phyloP scores from a whole-genome alignment of 1,140 invertebrate species.

The Achatina immaculata region DNA sequence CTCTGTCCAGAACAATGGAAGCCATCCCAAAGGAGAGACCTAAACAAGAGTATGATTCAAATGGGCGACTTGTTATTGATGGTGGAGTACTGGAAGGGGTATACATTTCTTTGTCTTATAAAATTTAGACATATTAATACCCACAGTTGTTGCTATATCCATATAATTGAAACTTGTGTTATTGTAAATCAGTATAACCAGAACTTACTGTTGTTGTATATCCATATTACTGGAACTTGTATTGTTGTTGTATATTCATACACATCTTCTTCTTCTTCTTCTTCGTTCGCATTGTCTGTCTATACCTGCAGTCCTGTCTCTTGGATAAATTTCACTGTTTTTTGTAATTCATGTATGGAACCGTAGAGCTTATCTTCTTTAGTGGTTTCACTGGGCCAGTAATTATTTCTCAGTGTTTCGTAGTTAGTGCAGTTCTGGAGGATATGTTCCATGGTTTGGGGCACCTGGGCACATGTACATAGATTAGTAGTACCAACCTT shows the following conservation, averaged over 20 bases:
- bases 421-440: too few relatives aligned
- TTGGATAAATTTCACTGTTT: too few relatives aligned
- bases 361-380: too few relatives aligned
- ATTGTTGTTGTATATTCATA: neutral
- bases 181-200: neutral
- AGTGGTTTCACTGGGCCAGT: too few relatives aligned
- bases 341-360: too few relatives aligned
- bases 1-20: neutral
- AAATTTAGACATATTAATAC: neutral
- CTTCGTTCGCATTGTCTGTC: too few relatives aligned
- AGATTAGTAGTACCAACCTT: too few relatives aligned
- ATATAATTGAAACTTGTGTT: neutral
- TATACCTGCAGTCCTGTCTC: too few relatives aligned
- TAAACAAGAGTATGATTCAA: slow-evolving; percentile 19
- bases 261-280: too few relatives aligned
- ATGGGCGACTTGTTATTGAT: slow-evolving; percentile 32
- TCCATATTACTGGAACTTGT: neutral
- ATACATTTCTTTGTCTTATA: neutral
- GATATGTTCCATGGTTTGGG: too few relatives aligned
- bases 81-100: slow-evolving; percentile 36
- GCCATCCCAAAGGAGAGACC: slow-evolving; percentile 28
- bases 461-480: too few relatives aligned
- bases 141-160: neutral
- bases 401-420: too few relatives aligned
- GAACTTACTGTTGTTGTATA: neutral